phyloP scores from a whole-genome alignment of 2,797 vertebrate species.

The Galagoides demidoff region DNA sequence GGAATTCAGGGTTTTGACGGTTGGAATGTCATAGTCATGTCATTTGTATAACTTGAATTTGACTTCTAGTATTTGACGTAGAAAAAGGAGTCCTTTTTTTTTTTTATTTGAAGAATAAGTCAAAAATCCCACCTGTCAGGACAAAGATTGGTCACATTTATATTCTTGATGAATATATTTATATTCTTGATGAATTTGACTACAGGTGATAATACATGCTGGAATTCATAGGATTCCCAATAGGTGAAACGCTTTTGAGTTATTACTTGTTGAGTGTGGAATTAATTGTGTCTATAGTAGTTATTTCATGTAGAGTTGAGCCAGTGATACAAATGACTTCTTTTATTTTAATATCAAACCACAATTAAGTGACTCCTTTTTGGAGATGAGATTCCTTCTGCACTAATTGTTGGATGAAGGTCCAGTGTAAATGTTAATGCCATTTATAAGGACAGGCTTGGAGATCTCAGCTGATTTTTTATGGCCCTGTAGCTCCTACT shows the following conservation, averaged over 20 bases:
- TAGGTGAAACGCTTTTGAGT: background rate
- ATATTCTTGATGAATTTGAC: slow-evolving; percentile 3
- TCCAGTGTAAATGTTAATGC: background rate
- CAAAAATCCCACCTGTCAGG: background rate
- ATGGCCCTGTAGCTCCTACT: background rate
- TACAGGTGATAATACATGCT: background rate
- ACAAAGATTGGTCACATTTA: background rate
- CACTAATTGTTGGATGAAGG: background rate
- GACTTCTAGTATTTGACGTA: background rate
- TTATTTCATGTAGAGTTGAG: background rate
- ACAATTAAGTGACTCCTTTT: slow-evolving; percentile 14
- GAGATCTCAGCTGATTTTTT: background rate
- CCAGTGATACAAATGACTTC: background rate
- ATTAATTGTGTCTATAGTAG: background rate
- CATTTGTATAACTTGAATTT: slow-evolving; percentile 30
- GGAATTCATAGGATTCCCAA: background rate
- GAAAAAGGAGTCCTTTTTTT: background rate
- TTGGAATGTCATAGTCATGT: background rate
- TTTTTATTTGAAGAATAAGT: slow-evolving; percentile 4
- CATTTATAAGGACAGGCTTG: background rate
- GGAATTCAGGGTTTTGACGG: background rate
- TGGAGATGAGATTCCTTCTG: background rate
- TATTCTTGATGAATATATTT: background rate
- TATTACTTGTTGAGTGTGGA: background rate
- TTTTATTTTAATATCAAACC: slow-evolving; percentile 18